These are phyloP conservation scores for Muschampia plurimacula DNA, from an alignment of 2,888 invertebrate genomes.

Conservation along the genomic window DNA sequence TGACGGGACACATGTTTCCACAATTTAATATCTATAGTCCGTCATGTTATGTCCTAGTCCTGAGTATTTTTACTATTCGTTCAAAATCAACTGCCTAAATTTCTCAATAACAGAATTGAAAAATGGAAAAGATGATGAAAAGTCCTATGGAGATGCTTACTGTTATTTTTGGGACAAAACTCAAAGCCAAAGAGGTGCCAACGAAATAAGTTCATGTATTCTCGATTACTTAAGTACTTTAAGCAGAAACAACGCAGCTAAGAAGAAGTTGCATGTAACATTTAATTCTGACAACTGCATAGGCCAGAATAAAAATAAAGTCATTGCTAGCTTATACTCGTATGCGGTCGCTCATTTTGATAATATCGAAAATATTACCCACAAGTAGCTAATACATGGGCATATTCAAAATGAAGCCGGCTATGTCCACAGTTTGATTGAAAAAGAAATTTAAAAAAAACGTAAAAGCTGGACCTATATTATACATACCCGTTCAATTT, in stretches of 20 bases:
- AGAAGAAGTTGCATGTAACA: not conserved
- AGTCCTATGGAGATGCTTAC: not conserved
- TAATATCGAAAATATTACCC: not conserved
- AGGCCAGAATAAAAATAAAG: not conserved
- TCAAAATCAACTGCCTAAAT: not conserved
- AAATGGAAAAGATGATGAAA: not conserved
- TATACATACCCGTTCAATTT: too few relatives aligned
- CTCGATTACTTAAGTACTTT: too few relatives aligned
- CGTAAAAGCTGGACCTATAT: too few relatives aligned
- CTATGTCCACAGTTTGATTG: too few relatives aligned
- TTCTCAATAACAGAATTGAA: not conserved
- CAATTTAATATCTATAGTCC: not conserved
- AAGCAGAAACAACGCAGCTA: not conserved
- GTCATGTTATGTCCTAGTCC: not conserved
- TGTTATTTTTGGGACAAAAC: not conserved
- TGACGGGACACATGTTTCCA: not conserved
- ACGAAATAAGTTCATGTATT: not conserved
- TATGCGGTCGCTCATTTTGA: not conserved
- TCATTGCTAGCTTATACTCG: not conserved
- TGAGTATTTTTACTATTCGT: not conserved
- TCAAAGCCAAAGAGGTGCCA: not conserved
- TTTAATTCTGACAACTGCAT: not conserved
- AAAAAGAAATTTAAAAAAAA: too few relatives aligned
- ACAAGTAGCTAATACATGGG: not conserved
- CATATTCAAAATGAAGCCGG: not conserved